phyloP scores from a whole-genome alignment of 2,797 vertebrate species.

The Florisuga fusca region DNA sequence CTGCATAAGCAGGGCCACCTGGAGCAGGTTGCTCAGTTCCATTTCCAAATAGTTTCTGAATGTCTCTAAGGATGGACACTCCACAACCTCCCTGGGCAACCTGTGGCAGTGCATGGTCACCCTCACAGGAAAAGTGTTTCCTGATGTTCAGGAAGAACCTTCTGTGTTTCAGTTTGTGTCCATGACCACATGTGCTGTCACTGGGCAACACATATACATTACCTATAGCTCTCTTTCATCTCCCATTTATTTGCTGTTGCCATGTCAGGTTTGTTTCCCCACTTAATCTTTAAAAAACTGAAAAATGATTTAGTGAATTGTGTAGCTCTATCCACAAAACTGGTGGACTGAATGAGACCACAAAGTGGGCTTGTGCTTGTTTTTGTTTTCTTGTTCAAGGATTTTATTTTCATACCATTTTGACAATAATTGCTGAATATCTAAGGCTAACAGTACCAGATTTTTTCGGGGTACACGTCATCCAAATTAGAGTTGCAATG shows the following conservation, averaged over 20 bases:
- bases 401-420: background rate
- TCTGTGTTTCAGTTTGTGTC: background rate
- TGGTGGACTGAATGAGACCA: background rate
- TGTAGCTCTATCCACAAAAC: background rate
- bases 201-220: background rate
- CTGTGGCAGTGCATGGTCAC: background rate
- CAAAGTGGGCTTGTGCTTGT: background rate
- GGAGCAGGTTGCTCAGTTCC: background rate
- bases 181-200: accelerated
- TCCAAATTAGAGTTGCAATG: background rate
- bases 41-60: background rate
- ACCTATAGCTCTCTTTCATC: background rate
- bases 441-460: background rate
- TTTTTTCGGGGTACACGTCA: background rate
- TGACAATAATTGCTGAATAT: background rate
- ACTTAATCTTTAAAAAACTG: background rate
- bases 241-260: background rate
- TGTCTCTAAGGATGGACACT: background rate
- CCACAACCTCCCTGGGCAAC: background rate
- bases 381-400: background rate
- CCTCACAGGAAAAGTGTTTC: background rate
- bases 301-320: background rate
- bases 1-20: background rate
- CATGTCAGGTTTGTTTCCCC: background rate
- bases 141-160: background rate